Evolutionary conservation across 2,113 vertebrate species (phyloP), one percentile per base, ranked within the genome.

Genomic region (Charina bottae): DNA sequence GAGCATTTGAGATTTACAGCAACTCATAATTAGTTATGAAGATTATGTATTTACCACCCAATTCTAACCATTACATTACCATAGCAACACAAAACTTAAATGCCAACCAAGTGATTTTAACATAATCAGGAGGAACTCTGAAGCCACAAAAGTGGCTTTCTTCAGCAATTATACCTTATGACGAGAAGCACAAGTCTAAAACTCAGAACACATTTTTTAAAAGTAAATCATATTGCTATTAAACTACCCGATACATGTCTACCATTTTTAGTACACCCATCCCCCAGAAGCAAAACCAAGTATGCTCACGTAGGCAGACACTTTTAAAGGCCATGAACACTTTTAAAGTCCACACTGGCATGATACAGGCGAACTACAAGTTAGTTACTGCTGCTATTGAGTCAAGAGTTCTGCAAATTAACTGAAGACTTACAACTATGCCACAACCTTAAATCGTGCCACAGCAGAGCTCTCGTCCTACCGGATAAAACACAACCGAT

Each of bases 331-430:
- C 58, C 72, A 84, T 42, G 28, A 89, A 64, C 56, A 42, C 83
- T 88, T 83, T 49, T 19, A 53, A 89, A 88, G 42, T 23, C 86
- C 91, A 46, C 15, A n/a, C 24, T 58, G 33, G 26, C n/a, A 26
- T 5, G 13, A 72, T n/a, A 26, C n/a, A 28, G 54, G 42, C 56
- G 60, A 33, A 26, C 64, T 83, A 24, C 87, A 89, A 89, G 78
- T 85, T 42, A 55, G 56, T 87, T 53, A 33, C 68, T 84, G 72
- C 72, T 62, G 42, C 56, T 64, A 12, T 33, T 37, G 28, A 89
- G 72, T 23, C 72, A 83, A 64, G 87, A 89, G 72, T 62, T 87
- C 91, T 60, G 72, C 91, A 60, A 60, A 88, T 55, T 62, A 91
- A 91, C 84, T 64, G 24, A n/a, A 46, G 62, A 58, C 85, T 88